A percentile compares a stretch with the other conserved stretches of the same genome.
Conservation (phyloP, 2,888 invertebrate species). For the Oscheius onirici region DNA sequence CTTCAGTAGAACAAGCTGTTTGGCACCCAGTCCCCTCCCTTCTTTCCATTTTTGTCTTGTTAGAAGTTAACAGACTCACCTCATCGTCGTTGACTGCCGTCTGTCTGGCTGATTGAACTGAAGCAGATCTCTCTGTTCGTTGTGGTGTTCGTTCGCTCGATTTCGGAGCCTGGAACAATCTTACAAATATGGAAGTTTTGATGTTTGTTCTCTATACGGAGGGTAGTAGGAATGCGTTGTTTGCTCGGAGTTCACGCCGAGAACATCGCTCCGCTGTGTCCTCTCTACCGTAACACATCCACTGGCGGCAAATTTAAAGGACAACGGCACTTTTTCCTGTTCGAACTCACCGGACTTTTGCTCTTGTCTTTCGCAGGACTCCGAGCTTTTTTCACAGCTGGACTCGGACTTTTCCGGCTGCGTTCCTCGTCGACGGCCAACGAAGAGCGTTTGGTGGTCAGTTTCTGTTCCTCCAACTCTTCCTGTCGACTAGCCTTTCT, state of each 20-base stretch:
- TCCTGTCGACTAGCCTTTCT: constrained; percentile 7
- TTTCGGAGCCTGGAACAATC: constrained; percentile 15
- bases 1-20: constrained; percentile 28
- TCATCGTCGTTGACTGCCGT: constrained; percentile 12
- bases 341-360: constrained; percentile 46
- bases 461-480: background rate
- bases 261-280: background rate
- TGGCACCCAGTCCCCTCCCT: constrained; percentile 1
- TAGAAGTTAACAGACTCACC: background rate
- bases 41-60: background rate
- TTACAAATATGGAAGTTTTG: background rate
- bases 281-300: constrained; percentile 5
- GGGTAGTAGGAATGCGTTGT: constrained; percentile 16
- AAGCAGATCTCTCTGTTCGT: constrained; percentile 14
- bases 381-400: constrained; percentile 40
- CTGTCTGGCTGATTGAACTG: background rate
- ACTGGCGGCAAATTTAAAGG: constrained; percentile 22
- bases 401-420: constrained; percentile 34
- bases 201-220: background rate
- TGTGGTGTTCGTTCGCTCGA: background rate
- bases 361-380: constrained; percentile 48
- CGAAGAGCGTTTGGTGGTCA: background rate
- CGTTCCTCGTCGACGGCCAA: constrained; percentile 36
- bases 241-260: constrained; percentile 14
- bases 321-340: background rate